Conservation (phyloP, 2,113 vertebrate species). For the Petaurus breviceps region DNA sequence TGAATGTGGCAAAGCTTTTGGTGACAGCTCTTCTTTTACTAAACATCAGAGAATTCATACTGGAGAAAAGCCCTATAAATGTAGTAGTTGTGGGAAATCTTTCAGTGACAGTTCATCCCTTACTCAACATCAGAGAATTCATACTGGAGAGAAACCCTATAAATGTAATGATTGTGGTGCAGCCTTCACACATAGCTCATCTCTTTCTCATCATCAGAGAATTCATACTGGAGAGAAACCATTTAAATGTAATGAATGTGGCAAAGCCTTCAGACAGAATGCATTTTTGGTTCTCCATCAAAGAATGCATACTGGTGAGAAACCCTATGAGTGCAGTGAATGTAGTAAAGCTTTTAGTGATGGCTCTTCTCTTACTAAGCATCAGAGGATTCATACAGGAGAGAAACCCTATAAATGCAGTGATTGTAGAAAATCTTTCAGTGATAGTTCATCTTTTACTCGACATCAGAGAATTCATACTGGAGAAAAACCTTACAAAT, state of each 20-base stretch:
- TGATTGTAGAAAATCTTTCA: slow-evolving; percentile 10
- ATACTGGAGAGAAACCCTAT: slow-evolving; percentile 66
- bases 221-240: slow-evolving; percentile 23
- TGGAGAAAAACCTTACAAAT: background rate
- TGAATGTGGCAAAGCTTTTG: slow-evolving; percentile 71
- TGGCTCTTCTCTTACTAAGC: slow-evolving; percentile 5
- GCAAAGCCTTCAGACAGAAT: background rate
- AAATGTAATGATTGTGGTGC: slow-evolving; percentile 61
- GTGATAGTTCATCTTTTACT: slow-evolving; percentile 1
- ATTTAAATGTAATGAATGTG: slow-evolving; percentile 13
- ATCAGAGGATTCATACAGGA: slow-evolving; percentile 11
- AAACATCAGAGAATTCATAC: slow-evolving; percentile 77
- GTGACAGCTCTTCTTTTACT: slow-evolving; percentile 74
- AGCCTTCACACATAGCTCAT: slow-evolving; percentile 62
- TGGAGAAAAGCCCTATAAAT: slow-evolving; percentile 64
- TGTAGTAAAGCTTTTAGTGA: slow-evolving; percentile 17
- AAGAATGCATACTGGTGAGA: slow-evolving; percentile 8
- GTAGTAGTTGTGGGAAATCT: slow-evolving; percentile 58
- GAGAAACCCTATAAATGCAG: background rate
- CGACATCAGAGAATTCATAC: slow-evolving; percentile 12
- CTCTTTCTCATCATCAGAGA: slow-evolving; percentile 59
- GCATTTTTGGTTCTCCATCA: background rate
- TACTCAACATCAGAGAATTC: slow-evolving; percentile 71
- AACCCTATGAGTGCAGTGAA: slow-evolving; percentile 9
- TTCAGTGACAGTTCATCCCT: slow-evolving; percentile 72